Percentiles rank a stretch among this genome's conserved stretches.
phyloP scores from a whole-genome alignment of 2,797 vertebrate species.

The Pogoniulus pusillus region DNA sequence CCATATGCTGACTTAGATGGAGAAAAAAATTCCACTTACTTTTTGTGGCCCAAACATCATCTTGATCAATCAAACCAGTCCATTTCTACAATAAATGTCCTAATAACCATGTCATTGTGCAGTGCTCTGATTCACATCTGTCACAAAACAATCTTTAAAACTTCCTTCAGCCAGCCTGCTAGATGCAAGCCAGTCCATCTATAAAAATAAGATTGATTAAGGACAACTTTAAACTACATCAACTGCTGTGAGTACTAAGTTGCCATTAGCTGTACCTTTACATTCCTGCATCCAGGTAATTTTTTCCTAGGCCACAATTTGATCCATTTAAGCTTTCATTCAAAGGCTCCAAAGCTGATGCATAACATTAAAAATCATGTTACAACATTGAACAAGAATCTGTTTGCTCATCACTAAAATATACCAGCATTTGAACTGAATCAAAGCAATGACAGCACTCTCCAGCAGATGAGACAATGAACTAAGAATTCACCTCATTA shows the following conservation, averaged over 20 bases:
- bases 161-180: neutral
- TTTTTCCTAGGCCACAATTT: neutral
- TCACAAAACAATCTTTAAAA: neutral
- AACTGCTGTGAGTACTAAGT: neutral
- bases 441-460: rapidly evolving
- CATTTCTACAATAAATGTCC: neutral
- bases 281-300: neutral
- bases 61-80: neutral
- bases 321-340: neutral
- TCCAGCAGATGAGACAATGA: neutral
- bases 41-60: neutral
- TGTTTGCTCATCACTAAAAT: neutral
- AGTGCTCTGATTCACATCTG: neutral
- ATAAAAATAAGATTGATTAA: neutral
- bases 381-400: neutral
- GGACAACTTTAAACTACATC: neutral
- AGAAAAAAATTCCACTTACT: neutral
- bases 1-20: neutral
- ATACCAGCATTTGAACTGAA: neutral
- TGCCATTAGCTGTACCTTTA: neutral
- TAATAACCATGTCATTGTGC: neutral
- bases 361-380: neutral
- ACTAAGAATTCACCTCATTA: neutral
- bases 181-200: neutral
- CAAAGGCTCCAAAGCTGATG: neutral